These are phyloP conservation scores for Miichthys miiuy DNA, from an alignment of 2,797 vertebrate genomes.

Conservation along the genomic window DNA sequence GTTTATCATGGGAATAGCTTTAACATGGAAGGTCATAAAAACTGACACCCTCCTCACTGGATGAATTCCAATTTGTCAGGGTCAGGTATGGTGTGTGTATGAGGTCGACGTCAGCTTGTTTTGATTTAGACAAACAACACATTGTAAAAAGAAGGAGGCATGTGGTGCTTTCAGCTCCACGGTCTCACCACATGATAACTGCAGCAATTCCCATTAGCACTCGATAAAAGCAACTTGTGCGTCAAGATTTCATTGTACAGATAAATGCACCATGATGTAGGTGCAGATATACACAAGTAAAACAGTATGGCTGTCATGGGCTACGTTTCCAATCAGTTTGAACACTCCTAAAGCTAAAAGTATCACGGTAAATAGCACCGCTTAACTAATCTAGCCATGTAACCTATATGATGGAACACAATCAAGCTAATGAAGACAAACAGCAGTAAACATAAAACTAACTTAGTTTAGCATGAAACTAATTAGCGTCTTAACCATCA, in stretches of 20 bases:
- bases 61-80: slow-evolving; percentile 74
- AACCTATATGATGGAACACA: too few relatives aligned
- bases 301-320: background rate
- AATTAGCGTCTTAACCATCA: too few relatives aligned
- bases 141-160: slow-evolving; percentile 19
- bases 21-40: slow-evolving; percentile 74
- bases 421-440: too few relatives aligned
- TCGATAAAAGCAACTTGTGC: slow-evolving; percentile 26
- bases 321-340: too few relatives aligned
- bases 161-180: slow-evolving; percentile 24
- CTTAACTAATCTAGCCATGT: too few relatives aligned
- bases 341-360: too few relatives aligned
- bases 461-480: too few relatives aligned
- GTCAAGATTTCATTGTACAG: slow-evolving; percentile 5
- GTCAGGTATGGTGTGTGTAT: slow-evolving; percentile 47
- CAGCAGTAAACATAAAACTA: too few relatives aligned
- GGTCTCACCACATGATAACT: slow-evolving; percentile 23
- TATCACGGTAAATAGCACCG: too few relatives aligned
- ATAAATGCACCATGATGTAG: slow-evolving; percentile 12
- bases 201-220: slow-evolving; percentile 23
- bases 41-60: slow-evolving; percentile 63
- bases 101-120: slow-evolving; percentile 25
- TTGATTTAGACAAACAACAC: slow-evolving; percentile 38
- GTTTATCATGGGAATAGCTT: slow-evolving; percentile 75
- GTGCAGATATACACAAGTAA: slow-evolving; percentile 6